Percentiles rank a stretch among this genome's conserved stretches.
Evolutionary conservation across 2,888 invertebrate species (phyloP).

Genomic region (Melangyna quadrimaculata): DNA sequence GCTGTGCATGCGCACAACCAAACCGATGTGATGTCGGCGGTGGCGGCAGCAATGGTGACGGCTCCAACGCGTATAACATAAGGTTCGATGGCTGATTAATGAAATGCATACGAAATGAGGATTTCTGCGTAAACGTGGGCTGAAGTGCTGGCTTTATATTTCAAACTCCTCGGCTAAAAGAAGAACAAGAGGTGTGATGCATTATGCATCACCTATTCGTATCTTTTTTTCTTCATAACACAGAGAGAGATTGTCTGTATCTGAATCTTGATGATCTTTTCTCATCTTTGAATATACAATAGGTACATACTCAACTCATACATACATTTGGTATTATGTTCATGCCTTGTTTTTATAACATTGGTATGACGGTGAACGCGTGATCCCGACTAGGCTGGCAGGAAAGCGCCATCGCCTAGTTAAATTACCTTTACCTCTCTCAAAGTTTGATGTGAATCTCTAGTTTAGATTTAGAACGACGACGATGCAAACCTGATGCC

Average conservation of each 20-base stretch:
- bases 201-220: conserved; percentile 52
- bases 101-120: conserved; percentile 78
- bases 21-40: background rate
- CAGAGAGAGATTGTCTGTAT: conserved; percentile 5
- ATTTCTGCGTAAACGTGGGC: conserved; percentile 72
- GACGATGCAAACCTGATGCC: background rate
- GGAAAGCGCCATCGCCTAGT: conserved; percentile 47
- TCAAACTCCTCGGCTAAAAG: background rate
- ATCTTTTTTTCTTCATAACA: conserved; percentile 9
- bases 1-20: conserved; percentile 50
- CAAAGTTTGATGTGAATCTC: conserved; percentile 34
- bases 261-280: conserved; percentile 48
- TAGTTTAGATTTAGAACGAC: background rate
- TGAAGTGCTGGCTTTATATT: conserved; percentile 9
- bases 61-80: conserved; percentile 31
- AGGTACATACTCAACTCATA: background rate
- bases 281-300: conserved; percentile 15
- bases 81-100: conserved; percentile 72
- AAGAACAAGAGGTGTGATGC: conserved; percentile 58
- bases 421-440: conserved; percentile 48
- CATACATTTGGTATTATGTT: background rate
- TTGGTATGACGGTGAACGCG: background rate
- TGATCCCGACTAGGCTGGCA: conserved; percentile 34
- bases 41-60: background rate
- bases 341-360: conserved; percentile 17